phyloP scores from a whole-genome alignment of 2,113 vertebrate species.

The Microcebus tavaratra region DNA sequence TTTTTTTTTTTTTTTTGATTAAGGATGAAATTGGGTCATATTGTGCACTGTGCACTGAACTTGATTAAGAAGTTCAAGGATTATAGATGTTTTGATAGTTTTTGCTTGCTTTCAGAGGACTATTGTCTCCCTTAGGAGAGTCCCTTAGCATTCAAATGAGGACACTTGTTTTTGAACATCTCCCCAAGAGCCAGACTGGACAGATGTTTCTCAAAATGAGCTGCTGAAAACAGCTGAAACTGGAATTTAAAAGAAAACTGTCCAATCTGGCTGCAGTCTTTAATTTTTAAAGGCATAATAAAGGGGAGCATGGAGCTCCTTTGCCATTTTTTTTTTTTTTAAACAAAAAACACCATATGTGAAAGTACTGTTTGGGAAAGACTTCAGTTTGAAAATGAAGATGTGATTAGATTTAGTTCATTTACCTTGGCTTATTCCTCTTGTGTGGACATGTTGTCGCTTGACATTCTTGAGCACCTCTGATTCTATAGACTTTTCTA shows the following conservation, averaged over 20 bases:
- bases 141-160: constrained; percentile 63
- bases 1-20: not conserved
- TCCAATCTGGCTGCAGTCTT: constrained; percentile 12
- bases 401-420: not conserved
- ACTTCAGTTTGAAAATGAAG: not conserved
- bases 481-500: not conserved
- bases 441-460: not conserved
- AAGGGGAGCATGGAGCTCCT: not conserved
- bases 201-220: constrained; percentile 72
- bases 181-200: constrained; percentile 51
- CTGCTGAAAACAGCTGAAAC: constrained; percentile 54
- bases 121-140: constrained; percentile 5
- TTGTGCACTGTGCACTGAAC: not conserved
- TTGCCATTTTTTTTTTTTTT: not conserved
- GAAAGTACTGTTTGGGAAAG: not conserved
- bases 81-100: constrained; percentile 48
- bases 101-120: constrained; percentile 58
- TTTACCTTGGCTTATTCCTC: not conserved
- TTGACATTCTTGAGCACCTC: not conserved
- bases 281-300: constrained; percentile 22
- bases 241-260: constrained; percentile 46
- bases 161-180: constrained; percentile 59
- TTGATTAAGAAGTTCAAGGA: constrained; percentile 57
- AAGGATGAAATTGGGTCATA: constrained; percentile 39
- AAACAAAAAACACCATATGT: not conserved